Percentiles rank a stretch among this genome's conserved stretches.
Conservation (phyloP, 2,113 vertebrate species). For the Rattus rattus region DNA sequence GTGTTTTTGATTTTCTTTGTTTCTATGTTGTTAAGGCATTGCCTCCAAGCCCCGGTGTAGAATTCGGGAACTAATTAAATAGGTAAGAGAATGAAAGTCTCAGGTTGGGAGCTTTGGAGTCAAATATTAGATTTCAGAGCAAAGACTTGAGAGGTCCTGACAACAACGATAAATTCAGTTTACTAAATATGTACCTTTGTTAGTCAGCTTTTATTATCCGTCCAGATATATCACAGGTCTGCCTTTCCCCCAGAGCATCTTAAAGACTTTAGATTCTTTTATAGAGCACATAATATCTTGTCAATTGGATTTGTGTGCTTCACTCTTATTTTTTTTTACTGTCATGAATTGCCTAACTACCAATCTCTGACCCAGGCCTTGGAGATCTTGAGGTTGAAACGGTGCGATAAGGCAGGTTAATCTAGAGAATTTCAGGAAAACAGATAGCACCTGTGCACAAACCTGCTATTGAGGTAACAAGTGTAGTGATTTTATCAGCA, state of each 20-base stretch:
- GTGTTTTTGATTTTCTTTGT: not conserved
- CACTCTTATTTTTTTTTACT: not conserved
- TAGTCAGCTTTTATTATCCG: slow-evolving; percentile 52
- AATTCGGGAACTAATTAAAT: slow-evolving; percentile 63
- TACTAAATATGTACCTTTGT: slow-evolving; percentile 56
- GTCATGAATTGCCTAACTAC: not conserved
- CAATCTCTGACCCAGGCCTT: not conserved
- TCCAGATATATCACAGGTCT: slow-evolving; percentile 4
- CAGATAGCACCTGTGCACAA: not conserved
- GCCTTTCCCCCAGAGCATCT: not conserved
- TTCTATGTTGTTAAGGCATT: slow-evolving; percentile 28
- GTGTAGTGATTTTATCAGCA: not conserved
- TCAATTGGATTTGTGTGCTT: not conserved
- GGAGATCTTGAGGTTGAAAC: not conserved
- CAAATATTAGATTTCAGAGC: slow-evolving; percentile 54
- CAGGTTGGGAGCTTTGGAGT: slow-evolving; percentile 12
- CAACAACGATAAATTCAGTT: slow-evolving; percentile 57
- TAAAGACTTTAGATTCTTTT: slow-evolving; percentile 47
- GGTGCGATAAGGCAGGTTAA: not conserved
- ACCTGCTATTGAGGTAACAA: not conserved
- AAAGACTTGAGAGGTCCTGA: slow-evolving; percentile 46
- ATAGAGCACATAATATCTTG: not conserved
- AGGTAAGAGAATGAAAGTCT: slow-evolving; percentile 36
- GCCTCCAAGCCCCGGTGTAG: not conserved
- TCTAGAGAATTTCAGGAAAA: slow-evolving; percentile 22